Percentiles rank a stretch among this genome's conserved stretches.
Conservation (phyloP, 2,888 invertebrate species). For the Platynereis dumerilii region DNA sequence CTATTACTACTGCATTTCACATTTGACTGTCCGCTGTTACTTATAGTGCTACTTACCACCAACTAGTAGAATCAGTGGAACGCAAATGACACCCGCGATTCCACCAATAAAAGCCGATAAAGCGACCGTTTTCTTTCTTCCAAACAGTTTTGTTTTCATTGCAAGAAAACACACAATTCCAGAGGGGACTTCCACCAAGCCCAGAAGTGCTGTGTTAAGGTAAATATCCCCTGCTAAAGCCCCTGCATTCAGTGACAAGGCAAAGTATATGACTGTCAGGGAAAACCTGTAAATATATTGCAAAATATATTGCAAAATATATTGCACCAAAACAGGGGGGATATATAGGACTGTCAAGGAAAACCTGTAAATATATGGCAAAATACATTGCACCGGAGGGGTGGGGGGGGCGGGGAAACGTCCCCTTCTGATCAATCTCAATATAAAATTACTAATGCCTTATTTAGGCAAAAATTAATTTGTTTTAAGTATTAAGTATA, state of each 20-base stretch:
- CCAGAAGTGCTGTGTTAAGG: slow-evolving; percentile 35
- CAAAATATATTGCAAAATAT: too few relatives aligned
- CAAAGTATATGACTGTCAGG: slow-evolving; percentile 36
- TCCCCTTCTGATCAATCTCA: too few relatives aligned
- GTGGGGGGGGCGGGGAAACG: too few relatives aligned
- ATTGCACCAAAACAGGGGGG: too few relatives aligned
- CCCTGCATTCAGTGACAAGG: slow-evolving; percentile 35
- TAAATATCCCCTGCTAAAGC: slow-evolving; percentile 33
- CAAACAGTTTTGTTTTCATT: slow-evolving; percentile 7
- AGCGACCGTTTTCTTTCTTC: slow-evolving; percentile 1
- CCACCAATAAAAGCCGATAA: slow-evolving; percentile 3
- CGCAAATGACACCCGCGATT: background rate
- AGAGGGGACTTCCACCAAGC: slow-evolving; percentile 37
- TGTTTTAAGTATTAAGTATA: too few relatives aligned
- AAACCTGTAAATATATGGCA: too few relatives aligned
- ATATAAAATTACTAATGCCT: too few relatives aligned
- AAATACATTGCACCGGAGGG: too few relatives aligned
- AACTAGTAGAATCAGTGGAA: slow-evolving; percentile 8
- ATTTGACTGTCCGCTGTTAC: too few relatives aligned
- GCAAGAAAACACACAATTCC: slow-evolving; percentile 26
- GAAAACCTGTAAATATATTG: slow-evolving; percentile 38
- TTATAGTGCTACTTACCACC: slow-evolving; percentile 9
- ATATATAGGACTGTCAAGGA: too few relatives aligned
- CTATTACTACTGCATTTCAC: too few relatives aligned
- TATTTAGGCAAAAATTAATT: too few relatives aligned